Percentiles rank a stretch among this genome's conserved stretches.
Evolutionary conservation across 1,140 invertebrate genomes (phyloP).

Genomic region (Frieseomelitta varia): DNA sequence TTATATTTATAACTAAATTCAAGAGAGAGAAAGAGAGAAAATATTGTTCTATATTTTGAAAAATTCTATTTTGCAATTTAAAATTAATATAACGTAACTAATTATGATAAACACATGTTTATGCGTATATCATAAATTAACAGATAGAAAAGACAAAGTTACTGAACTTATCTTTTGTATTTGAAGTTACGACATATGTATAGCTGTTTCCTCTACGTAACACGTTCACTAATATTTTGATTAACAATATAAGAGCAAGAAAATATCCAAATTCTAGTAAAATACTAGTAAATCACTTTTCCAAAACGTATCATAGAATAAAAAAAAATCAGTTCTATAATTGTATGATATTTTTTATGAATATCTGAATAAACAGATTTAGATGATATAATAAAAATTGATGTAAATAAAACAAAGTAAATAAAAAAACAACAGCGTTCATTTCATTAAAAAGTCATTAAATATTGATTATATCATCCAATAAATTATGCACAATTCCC

Average conservation of each 20-base stretch:
- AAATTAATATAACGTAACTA: background rate
- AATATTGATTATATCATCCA: conserved; percentile 33
- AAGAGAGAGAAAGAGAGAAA: background rate
- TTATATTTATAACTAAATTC: background rate
- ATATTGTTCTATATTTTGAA: background rate
- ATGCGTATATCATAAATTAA: background rate
- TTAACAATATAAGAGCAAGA: conserved; percentile 9
- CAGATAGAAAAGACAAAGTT: background rate
- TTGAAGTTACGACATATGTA: background rate
- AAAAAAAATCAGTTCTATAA: background rate
- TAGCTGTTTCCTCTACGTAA: conserved; percentile 8
- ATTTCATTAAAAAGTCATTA: conserved; percentile 27
- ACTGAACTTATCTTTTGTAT: background rate
- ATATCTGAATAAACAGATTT: background rate
- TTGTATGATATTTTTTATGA: conserved; percentile 15
- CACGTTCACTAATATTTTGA: conserved; percentile 4
- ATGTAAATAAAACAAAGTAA: background rate
- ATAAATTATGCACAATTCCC: conserved; percentile 49
- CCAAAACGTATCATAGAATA: background rate
- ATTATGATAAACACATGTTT: background rate
- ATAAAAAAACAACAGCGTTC: background rate
- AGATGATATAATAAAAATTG: conserved; percentile 8
- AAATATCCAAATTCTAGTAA: conserved; percentile 9
- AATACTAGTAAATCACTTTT: conserved; percentile 12
- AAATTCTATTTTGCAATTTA: background rate